Percentiles rank a stretch among this genome's conserved stretches.
Conservation (phyloP, 2,113 vertebrate genomes). For the Triplophysa tibetana region DNA sequence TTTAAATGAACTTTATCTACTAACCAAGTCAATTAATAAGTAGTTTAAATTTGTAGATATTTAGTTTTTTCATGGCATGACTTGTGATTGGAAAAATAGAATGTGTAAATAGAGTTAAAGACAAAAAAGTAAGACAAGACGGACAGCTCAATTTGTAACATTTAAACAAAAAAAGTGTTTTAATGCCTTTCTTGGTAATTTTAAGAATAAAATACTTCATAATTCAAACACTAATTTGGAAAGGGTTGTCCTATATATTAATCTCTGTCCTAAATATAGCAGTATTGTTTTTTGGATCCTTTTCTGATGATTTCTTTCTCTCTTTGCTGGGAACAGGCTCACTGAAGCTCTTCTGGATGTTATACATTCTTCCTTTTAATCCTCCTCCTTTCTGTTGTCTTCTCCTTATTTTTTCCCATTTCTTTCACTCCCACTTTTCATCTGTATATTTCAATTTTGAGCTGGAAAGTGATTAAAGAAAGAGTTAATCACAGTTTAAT, state of each 20-base stretch:
- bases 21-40: too few species aligned
- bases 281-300: conserved; percentile 59
- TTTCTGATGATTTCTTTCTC: conserved; percentile 61
- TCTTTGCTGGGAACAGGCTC: conserved; percentile 65
- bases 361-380: conserved; percentile 51
- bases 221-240: conserved; percentile 65
- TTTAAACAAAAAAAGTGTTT: conserved; percentile 78
- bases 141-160: conserved; percentile 64
- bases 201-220: conserved; percentile 75
- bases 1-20: too few species aligned
- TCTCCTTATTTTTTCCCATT: conserved; percentile 47
- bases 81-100: not conserved
- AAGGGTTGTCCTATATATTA: conserved; percentile 61
- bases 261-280: conserved; percentile 63
- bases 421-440: conserved; percentile 53
- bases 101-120: conserved; percentile 62
- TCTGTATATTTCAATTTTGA: conserved; percentile 63
- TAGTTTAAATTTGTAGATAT: too few species aligned
- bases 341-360: conserved; percentile 59
- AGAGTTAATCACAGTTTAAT: conserved; percentile 2
- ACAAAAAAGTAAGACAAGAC: conserved; percentile 60
- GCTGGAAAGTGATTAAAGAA: conserved; percentile 44
- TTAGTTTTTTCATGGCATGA: too few species aligned
- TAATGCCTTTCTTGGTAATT: conserved; percentile 75
- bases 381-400: conserved; percentile 50